Conservation (phyloP, 2,888 invertebrate species). For the Drosophila macrothrix region DNA sequence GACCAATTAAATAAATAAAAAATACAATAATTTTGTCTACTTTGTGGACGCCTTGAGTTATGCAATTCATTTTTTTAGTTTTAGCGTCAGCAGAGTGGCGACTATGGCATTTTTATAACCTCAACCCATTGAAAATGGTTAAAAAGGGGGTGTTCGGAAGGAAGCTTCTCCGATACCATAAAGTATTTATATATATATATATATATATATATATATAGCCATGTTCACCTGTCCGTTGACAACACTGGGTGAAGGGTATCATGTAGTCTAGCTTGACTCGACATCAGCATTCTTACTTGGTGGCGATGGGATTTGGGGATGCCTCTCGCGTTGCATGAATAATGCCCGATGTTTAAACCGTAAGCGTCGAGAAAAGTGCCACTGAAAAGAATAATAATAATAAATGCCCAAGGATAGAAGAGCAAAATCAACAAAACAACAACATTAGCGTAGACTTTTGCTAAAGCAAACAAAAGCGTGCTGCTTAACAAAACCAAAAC, state of each 20-base stretch:
- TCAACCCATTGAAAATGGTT: neutral
- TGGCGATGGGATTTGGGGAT: neutral
- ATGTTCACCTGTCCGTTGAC: neutral
- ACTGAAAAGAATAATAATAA: conserved; percentile 25
- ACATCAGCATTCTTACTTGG: neutral
- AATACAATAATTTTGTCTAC: no score
- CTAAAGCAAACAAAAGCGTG: conserved; percentile 45
- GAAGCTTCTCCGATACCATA: neutral
- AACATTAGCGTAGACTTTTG: conserved; percentile 49
- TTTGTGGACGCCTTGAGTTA: neutral
- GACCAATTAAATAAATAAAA: neutral
- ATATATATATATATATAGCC: no score
- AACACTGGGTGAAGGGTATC: neutral
- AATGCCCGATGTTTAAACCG: conserved; percentile 30
- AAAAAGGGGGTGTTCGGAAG: no score
- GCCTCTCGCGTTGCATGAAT: conserved; percentile 21
- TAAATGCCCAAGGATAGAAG: conserved; percentile 19
- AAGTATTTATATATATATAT: neutral
- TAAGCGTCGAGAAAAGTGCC: conserved; percentile 29
- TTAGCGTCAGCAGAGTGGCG: neutral
- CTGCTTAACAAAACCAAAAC: conserved; percentile 35
- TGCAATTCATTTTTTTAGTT: conserved; percentile 2
- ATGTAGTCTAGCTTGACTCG: neutral
- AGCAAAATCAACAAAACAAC: conserved; percentile 62
- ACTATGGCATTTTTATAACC: neutral